Conservation (phyloP, 2,113 vertebrate genomes). For the Raja brachyura region DNA sequence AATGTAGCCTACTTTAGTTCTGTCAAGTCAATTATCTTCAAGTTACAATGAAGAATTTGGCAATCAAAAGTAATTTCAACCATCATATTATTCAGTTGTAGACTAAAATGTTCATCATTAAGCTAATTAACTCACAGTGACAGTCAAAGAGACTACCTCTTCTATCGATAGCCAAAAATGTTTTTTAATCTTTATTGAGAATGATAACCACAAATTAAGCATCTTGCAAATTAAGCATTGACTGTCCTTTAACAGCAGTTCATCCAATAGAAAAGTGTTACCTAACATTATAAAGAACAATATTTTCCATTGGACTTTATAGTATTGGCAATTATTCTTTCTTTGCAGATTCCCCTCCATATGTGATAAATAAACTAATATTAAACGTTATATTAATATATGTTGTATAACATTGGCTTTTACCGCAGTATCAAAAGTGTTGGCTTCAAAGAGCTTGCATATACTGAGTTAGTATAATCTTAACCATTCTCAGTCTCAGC, state of each 20-base stretch:
- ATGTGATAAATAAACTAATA: not conserved
- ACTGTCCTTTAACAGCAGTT: not conserved
- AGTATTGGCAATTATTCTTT: not conserved
- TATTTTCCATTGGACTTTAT: not conserved
- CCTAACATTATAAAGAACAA: not conserved
- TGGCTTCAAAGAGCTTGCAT: not conserved
- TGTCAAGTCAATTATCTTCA: not conserved
- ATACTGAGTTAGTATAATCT: not conserved
- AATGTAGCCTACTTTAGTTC: not conserved
- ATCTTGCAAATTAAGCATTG: not conserved
- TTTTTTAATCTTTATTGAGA: not conserved
- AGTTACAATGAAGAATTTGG: not conserved
- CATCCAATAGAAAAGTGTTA: not conserved
- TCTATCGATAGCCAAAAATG: not conserved
- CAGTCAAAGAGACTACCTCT: not conserved
- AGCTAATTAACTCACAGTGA: too few species aligned
- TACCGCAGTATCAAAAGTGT: not conserved
- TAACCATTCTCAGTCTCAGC: not conserved
- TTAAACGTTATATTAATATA: not conserved
- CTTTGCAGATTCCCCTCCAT: not conserved
- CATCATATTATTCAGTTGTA: not conserved
- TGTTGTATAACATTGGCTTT: not conserved
- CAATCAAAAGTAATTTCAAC: not conserved
- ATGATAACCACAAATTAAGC: not conserved
- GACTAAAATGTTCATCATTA: not conserved